These are phyloP conservation scores for Latrodectus elegans DNA, from an alignment of 2,888 invertebrate species.

Conservation along the genomic window DNA sequence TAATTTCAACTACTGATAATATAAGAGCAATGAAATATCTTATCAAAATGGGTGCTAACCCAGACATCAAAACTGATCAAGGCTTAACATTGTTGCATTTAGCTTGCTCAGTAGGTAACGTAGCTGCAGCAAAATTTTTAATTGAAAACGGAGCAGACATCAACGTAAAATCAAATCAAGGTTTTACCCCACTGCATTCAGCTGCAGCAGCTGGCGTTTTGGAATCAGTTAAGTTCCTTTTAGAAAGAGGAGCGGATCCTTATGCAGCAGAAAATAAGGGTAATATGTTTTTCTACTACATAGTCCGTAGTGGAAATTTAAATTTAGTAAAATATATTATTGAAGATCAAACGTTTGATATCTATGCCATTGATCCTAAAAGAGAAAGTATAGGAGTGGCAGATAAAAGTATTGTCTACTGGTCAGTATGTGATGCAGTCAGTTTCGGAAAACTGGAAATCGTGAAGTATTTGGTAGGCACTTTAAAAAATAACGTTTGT, in stretches of 20 bases:
- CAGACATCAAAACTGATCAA: neutral
- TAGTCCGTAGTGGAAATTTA: neutral
- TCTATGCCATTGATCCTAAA: neutral
- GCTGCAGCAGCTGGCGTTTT: neutral
- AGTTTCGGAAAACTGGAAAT: neutral
- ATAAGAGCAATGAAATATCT: neutral
- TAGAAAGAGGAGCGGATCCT: neutral
- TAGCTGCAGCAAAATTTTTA: too few relatives aligned
- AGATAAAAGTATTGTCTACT: neutral
- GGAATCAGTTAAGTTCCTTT: neutral
- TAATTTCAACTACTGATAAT: too few relatives aligned
- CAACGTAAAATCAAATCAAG: neutral
- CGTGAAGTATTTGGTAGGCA: neutral
- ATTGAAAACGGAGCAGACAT: too few relatives aligned
- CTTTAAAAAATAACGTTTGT: neutral
- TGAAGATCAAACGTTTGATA: neutral
- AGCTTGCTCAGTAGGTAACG: neutral
- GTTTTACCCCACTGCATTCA: neutral
- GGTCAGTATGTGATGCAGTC: neutral
- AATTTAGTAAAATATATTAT: neutral
- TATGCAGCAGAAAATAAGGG: neutral
- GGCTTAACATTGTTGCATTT: neutral
- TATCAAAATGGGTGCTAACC: neutral
- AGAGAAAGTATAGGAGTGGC: neutral
- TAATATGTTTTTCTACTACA: neutral